Evolutionary conservation across 1,140 invertebrate species (phyloP).

Genomic region (Lordiphosa collinella): DNA sequence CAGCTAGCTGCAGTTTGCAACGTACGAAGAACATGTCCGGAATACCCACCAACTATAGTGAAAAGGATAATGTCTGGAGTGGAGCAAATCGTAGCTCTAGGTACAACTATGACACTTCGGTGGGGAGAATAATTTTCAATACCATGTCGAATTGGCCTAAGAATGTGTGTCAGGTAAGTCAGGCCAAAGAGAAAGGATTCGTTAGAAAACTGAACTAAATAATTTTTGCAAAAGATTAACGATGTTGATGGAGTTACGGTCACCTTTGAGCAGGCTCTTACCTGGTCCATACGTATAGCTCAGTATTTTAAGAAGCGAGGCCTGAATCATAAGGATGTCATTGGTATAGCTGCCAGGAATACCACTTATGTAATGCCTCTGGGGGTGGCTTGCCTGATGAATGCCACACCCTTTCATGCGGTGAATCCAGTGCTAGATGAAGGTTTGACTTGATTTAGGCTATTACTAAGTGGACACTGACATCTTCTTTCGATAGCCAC

Average conservation of each 20-base stretch:
- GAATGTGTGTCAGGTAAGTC: slow-evolving; percentile 53
- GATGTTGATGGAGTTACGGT: slow-evolving; percentile 49
- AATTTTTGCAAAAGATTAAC: slow-evolving; percentile 50
- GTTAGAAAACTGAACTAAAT: no score
- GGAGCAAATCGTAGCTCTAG: slow-evolving; percentile 51
- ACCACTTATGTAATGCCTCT: slow-evolving; percentile 58
- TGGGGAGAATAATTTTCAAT: slow-evolving; percentile 47
- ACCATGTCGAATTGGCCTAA: slow-evolving; percentile 61
- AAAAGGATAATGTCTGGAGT: slow-evolving; percentile 66
- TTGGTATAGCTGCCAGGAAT: slow-evolving; percentile 64
- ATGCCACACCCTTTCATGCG: slow-evolving; percentile 59
- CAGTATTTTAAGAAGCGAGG: slow-evolving; percentile 52
- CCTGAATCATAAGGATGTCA: slow-evolving; percentile 55
- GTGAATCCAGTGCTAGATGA: slow-evolving; percentile 52
- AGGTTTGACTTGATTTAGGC: slow-evolving; percentile 17
- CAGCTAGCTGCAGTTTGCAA: slow-evolving; percentile 6
- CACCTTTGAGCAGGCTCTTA: slow-evolving; percentile 47
- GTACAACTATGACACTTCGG: slow-evolving; percentile 50
- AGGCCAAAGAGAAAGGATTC: background rate
- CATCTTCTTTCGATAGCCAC: slow-evolving; percentile 19
- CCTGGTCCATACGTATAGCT: slow-evolving; percentile 65
- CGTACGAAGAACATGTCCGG: slow-evolving; percentile 59
- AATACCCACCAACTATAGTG: slow-evolving; percentile 51
- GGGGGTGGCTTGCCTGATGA: slow-evolving; percentile 63
- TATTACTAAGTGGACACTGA: background rate